Conservation (phyloP, 2,113 vertebrate species). For the Cyprinus carpio region DNA sequence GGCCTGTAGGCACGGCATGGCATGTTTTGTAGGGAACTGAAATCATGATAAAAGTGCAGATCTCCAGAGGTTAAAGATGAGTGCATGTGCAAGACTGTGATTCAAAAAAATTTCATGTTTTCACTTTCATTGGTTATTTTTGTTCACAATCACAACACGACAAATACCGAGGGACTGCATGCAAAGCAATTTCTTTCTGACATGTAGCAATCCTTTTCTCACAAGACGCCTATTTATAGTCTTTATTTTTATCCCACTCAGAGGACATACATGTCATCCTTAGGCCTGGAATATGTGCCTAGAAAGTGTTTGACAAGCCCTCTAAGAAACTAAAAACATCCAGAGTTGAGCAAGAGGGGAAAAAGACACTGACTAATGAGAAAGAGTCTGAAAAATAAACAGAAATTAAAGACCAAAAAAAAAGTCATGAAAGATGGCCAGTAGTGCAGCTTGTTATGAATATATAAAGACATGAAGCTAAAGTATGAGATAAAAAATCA, state of each 20-base stretch:
- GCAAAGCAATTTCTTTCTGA: neutral
- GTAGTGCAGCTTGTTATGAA: neutral
- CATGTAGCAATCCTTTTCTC: neutral
- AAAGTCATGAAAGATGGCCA: neutral
- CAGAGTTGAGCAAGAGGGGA: neutral
- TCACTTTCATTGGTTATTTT: neutral
- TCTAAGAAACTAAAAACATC: neutral
- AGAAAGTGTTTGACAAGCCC: neutral
- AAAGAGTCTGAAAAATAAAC: neutral
- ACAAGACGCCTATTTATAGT: neutral
- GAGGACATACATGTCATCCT: neutral
- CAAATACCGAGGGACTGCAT: neutral
- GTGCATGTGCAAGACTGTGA: neutral
- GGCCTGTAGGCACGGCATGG: neutral
- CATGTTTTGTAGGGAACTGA: conserved; percentile 16
- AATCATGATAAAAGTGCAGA: neutral
- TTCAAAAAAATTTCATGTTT: neutral
- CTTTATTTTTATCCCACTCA: conserved; percentile 1
- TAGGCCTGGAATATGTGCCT: neutral
- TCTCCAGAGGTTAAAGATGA: neutral
- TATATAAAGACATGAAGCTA: neutral
- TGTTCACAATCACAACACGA: neutral
- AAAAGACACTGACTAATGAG: neutral
- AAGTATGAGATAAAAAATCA: neutral
- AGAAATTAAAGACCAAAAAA: neutral